phyloP scores from a whole-genome alignment of 2,797 vertebrate genomes.

The Falco columbarius region DNA sequence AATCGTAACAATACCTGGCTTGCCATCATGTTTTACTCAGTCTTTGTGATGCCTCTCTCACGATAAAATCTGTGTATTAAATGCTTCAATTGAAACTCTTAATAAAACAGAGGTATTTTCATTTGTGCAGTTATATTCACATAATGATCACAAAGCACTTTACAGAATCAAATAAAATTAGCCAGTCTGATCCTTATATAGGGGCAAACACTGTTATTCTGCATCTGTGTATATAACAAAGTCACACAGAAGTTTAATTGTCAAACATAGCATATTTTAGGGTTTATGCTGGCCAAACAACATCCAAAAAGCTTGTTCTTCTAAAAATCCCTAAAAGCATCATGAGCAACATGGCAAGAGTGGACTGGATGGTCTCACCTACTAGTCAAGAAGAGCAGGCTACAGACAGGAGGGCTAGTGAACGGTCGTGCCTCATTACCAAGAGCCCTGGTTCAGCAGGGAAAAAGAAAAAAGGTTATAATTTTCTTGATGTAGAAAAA shows the following conservation, averaged over 20 bases:
- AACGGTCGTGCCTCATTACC: neutral
- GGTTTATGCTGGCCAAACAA: neutral
- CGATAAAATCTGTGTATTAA: neutral
- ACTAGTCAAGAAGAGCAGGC: neutral
- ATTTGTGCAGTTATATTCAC: neutral
- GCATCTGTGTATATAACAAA: neutral
- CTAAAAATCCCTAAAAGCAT: neutral
- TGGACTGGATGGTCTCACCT: neutral
- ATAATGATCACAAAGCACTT: neutral
- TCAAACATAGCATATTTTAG: neutral
- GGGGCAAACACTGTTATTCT: neutral
- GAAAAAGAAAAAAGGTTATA: neutral
- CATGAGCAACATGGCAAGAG: accelerated
- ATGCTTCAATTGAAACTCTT: constrained; percentile 25
- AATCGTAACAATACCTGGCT: neutral
- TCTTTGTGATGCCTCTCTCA: neutral
- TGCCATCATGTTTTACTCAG: neutral
- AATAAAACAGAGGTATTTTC: constrained; percentile 7
- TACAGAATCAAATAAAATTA: neutral
- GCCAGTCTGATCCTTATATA: neutral
- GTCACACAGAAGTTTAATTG: neutral
- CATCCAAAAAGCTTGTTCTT: neutral
- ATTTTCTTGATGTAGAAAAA: neutral
- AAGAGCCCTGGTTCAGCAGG: neutral
- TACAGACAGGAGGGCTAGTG: neutral